These are phyloP conservation scores for Macrotis lagotis DNA, from an alignment of 2,113 vertebrate genomes.

Conservation along the genomic window DNA sequence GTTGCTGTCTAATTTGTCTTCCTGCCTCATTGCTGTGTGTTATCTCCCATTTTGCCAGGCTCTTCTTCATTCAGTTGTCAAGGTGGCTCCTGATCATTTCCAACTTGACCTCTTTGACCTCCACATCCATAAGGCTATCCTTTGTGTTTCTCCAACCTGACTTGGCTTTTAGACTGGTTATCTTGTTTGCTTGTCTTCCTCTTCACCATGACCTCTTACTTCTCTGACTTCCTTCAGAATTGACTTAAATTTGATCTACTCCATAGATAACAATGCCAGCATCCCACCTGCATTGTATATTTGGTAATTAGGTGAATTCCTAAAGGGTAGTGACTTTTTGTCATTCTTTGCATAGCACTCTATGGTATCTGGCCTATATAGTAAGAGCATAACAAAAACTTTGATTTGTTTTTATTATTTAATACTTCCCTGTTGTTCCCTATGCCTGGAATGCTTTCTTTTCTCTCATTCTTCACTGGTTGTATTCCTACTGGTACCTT, in stretches of 20 bases:
- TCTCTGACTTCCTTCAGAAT: neutral
- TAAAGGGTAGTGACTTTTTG: neutral
- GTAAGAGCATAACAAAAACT: neutral
- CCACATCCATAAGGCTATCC: neutral
- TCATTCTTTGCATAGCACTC: neutral
- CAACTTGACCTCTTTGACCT: neutral
- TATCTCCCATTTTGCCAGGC: too few relatives aligned
- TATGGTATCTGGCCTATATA: neutral
- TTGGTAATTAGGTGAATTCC: neutral
- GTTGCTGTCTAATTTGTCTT: neutral
- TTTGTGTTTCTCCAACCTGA: neutral
- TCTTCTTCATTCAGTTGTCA: neutral
- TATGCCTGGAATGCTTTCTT: neutral
- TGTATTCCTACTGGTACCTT: neutral
- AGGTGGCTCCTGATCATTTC: neutral
- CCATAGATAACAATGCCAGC: neutral
- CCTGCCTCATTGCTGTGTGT: neutral
- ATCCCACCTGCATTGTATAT: neutral
- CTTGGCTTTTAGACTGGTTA: neutral
- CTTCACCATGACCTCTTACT: neutral
- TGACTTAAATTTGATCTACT: neutral
- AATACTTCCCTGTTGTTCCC: neutral
- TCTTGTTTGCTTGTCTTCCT: neutral
- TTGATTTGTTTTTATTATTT: neutral
- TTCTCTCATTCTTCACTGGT: neutral